Evolutionary conservation across 2,797 vertebrate species (phyloP).

Genomic region (Tamandua tetradactyla): DNA sequence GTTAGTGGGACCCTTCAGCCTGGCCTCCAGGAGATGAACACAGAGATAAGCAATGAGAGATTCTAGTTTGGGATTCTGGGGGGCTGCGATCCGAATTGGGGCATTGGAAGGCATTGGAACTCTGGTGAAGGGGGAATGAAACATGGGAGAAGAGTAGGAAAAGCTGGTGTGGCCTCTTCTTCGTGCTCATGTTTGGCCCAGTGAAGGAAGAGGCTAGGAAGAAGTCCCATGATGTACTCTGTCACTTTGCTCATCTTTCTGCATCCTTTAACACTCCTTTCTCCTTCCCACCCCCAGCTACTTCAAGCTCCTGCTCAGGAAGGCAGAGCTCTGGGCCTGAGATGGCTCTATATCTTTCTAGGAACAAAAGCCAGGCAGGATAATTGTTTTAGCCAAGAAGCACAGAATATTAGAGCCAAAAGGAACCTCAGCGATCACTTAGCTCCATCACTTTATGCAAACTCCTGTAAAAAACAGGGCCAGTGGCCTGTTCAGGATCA

Average conservation of each 20-base stretch:
- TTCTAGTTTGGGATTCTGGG: not conserved
- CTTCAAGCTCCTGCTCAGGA: constrained; percentile 8
- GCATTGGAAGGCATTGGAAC: not conserved
- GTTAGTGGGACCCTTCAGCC: not conserved
- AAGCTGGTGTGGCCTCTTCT: not conserved
- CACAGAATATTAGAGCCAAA: constrained; percentile 30
- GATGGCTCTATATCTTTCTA: not conserved
- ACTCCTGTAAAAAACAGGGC: not conserved
- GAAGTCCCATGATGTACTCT: not conserved
- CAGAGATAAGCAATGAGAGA: not conserved
- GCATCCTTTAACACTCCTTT: not conserved
- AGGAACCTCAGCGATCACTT: constrained; percentile 22
- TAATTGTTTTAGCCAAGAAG: constrained; percentile 57
- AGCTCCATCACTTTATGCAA: not conserved
- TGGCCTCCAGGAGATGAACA: not conserved
- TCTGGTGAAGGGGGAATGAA: not conserved
- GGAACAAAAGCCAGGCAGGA: constrained; percentile 30
- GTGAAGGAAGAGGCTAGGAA: not conserved
- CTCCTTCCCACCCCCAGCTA: not conserved
- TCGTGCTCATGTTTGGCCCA: not conserved
- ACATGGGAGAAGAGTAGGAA: not conserved
- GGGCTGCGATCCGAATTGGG: not conserved
- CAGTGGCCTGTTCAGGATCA: not conserved
- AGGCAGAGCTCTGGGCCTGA: not conserved
- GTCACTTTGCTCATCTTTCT: not conserved